A percentile compares a stretch with the other conserved stretches of the same genome.
These are phyloP conservation scores for Tenthredo distinguenda DNA, from an alignment of 2,888 invertebrate species.

Conservation along the genomic window DNA sequence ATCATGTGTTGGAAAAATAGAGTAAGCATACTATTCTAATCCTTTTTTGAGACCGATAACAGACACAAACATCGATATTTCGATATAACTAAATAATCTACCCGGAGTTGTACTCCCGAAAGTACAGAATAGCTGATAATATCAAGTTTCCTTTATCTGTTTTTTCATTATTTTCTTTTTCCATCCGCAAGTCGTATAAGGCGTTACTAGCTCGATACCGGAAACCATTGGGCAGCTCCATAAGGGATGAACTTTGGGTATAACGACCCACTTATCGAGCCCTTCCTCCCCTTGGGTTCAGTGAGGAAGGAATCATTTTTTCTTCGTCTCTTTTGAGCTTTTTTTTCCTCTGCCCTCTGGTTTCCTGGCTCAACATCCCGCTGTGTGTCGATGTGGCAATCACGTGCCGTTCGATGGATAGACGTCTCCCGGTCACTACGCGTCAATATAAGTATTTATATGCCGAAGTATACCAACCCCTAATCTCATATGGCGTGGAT, in stretches of 20 bases:
- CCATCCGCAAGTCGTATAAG: conserved; percentile 15
- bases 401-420: conserved; percentile 41
- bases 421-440: conserved; percentile 38
- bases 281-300: conserved; percentile 2
- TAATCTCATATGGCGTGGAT: conserved; percentile 40
- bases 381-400: conserved; percentile 32
- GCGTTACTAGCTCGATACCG: conserved; percentile 11
- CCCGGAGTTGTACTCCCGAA: not conserved
- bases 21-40: not conserved
- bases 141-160: not conserved
- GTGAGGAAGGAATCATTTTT: conserved; percentile 43
- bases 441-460: conserved; percentile 49
- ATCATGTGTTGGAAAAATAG: not conserved
- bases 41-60: not conserved
- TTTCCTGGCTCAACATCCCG: conserved; percentile 45
- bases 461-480: conserved; percentile 41
- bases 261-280: conserved; percentile 44
- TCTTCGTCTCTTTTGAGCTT: conserved; percentile 1
- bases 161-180: not conserved
- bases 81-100: not conserved
- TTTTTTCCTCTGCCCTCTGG: not conserved
- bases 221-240: conserved; percentile 40
- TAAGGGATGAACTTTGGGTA: conserved; percentile 24
- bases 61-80: not conserved
- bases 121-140: not conserved